Evolutionary conservation across 2,888 invertebrate species (phyloP).

Genomic region (Strigamia maritima): DNA sequence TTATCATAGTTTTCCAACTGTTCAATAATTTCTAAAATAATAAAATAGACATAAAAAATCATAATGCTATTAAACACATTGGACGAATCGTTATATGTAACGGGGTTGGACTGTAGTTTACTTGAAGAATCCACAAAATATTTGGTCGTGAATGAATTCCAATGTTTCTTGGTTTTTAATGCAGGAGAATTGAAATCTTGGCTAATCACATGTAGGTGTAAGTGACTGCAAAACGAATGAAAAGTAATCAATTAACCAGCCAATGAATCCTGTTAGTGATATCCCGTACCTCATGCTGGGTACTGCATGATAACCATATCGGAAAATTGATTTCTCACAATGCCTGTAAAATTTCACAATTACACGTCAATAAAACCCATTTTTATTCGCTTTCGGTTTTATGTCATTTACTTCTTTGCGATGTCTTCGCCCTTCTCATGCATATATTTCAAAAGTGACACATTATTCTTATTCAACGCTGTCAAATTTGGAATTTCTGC

Average conservation of each 20-base stretch:
- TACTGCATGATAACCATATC: slow-evolving; percentile 41
- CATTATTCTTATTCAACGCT: slow-evolving; percentile 61
- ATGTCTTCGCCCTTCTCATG: slow-evolving; percentile 64
- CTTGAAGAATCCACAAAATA: slow-evolving; percentile 71
- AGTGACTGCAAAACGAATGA: slow-evolving; percentile 54
- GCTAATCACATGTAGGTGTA: slow-evolving; percentile 86
- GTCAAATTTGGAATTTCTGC: slow-evolving; percentile 68
- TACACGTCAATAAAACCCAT: background rate
- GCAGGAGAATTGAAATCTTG: slow-evolving; percentile 76
- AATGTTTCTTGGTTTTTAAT: slow-evolving; percentile 76
- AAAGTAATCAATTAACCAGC: no score
- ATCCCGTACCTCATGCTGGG: slow-evolving; percentile 42
- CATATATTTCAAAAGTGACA: slow-evolving; percentile 67
- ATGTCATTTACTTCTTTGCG: slow-evolving; percentile 53
- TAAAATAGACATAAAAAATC: slow-evolving; percentile 43
- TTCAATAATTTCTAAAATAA: slow-evolving; percentile 50
- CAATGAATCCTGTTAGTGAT: background rate
- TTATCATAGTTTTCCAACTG: slow-evolving; percentile 60
- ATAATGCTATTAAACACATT: slow-evolving; percentile 1
- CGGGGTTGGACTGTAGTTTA: no score
- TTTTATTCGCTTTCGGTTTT: background rate
- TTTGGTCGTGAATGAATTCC: slow-evolving; percentile 80
- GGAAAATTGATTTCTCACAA: background rate
- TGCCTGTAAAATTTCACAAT: slow-evolving; percentile 9
- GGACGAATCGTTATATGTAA: no score